These are phyloP conservation scores for Andrena chrysosceles DNA, from an alignment of 2,888 invertebrate genomes.

Conservation along the genomic window DNA sequence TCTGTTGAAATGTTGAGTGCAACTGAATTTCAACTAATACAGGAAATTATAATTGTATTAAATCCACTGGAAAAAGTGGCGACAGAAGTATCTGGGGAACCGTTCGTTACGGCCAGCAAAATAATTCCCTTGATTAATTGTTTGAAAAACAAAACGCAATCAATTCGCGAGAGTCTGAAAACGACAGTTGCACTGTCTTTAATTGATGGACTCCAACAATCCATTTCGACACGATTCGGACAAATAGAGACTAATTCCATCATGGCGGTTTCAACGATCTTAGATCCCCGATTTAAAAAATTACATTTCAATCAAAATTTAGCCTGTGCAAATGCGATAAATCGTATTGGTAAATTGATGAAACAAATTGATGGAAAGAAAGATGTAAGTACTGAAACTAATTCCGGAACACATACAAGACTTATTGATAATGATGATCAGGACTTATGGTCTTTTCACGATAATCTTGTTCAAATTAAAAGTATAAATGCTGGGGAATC, in stretches of 20 bases:
- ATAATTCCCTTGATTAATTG: constrained; percentile 55
- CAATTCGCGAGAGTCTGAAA: background rate
- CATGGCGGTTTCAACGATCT: constrained; percentile 22
- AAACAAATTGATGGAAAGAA: no score
- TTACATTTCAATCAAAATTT: no score
- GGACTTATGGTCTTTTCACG: no score
- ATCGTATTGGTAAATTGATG: no score
- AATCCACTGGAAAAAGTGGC: no score
- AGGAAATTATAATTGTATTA: no score
- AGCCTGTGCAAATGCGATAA: no score
- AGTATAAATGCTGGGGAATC: background rate
- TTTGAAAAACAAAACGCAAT: no score
- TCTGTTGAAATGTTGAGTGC: no score
- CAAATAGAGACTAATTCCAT: constrained; percentile 34
- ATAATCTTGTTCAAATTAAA: background rate
- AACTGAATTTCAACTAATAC: no score
- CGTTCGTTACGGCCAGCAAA: constrained; percentile 12
- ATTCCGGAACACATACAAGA: background rate
- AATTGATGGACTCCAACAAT: background rate
- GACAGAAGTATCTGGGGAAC: no score
- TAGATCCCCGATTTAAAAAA: constrained; percentile 18
- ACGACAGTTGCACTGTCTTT: constrained; percentile 14
- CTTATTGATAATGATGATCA: constrained; percentile 13
- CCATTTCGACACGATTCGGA: constrained; percentile 1
- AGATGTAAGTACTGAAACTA: background rate